Evolutionary conservation across 2,888 invertebrate species (phyloP).

Genomic region (Sericinus montela): DNA sequence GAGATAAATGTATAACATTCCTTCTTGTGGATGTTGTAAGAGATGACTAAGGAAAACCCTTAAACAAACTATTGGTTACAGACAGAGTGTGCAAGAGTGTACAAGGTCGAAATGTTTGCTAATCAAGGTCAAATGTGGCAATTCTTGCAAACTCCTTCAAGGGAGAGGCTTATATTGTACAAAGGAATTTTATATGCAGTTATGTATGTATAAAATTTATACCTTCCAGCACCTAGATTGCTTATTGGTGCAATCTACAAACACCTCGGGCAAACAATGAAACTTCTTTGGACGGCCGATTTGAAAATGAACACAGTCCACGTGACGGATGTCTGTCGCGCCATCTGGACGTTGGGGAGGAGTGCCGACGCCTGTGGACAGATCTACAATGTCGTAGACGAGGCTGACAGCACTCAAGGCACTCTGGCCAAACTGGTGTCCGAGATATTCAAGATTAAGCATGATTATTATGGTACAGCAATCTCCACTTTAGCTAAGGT

Average conservation of each 20-base stretch:
- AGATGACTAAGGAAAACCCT: too few relatives aligned
- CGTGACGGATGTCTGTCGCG: slow-evolving; percentile 89
- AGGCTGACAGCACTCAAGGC: slow-evolving; percentile 91
- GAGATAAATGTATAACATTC: too few relatives aligned
- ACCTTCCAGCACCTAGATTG: slow-evolving; percentile 85
- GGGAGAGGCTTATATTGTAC: too few relatives aligned
- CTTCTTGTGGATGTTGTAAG: too few relatives aligned
- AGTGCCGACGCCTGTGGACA: slow-evolving; percentile 76
- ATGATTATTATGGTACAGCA: slow-evolving; percentile 91
- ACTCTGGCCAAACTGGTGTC: slow-evolving; percentile 87
- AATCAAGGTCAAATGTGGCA: too few relatives aligned
- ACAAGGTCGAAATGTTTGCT: too few relatives aligned
- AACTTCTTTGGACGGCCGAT: slow-evolving; percentile 92
- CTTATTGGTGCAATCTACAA: slow-evolving; percentile 94
- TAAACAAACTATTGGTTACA: too few relatives aligned
- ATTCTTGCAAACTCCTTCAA: too few relatives aligned
- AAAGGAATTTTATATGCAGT: too few relatives aligned
- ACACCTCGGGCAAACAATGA: slow-evolving; percentile 93
- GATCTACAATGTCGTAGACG: slow-evolving; percentile 91
- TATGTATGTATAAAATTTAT: too few relatives aligned
- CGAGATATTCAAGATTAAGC: slow-evolving; percentile 90
- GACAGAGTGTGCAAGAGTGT: too few relatives aligned
- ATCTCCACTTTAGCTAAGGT: slow-evolving; percentile 91
- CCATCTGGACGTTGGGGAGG: slow-evolving; percentile 86
- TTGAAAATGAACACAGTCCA: slow-evolving; percentile 93